Percentiles rank a stretch among this genome's conserved stretches.
These are phyloP conservation scores for Prosopocoilus inquinatus DNA, from an alignment of 2,888 invertebrate species.

Conservation along the genomic window DNA sequence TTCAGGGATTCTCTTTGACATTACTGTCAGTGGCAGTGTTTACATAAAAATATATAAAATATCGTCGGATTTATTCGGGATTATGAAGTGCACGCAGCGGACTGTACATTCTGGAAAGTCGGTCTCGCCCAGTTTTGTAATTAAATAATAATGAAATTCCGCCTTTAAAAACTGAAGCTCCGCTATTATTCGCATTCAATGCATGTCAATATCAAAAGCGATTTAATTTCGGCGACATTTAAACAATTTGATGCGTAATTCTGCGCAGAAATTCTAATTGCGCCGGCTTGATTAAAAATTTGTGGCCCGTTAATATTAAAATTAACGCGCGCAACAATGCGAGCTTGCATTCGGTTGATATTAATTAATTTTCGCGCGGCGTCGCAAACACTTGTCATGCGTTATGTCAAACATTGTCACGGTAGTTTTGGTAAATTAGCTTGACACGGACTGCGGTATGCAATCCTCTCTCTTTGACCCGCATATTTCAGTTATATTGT, in stretches of 20 bases:
- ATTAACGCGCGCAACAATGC: slow-evolving; percentile 40
- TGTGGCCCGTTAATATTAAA: slow-evolving; percentile 45
- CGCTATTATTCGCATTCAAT: slow-evolving; percentile 13
- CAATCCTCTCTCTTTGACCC: slow-evolving; percentile 17
- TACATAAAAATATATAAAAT: slow-evolving; percentile 50
- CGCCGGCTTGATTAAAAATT: slow-evolving; percentile 44
- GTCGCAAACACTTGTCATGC: slow-evolving; percentile 42
- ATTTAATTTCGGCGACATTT: slow-evolving; percentile 39
- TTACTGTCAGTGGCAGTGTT: slow-evolving; percentile 50
- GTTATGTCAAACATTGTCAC: slow-evolving; percentile 44
- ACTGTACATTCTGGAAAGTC: neutral
- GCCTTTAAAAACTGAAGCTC: slow-evolving; percentile 17
- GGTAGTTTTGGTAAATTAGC: slow-evolving; percentile 28
- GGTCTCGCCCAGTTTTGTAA: slow-evolving; percentile 20
- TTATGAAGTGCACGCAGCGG: slow-evolving; percentile 26
- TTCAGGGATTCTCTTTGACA: slow-evolving; percentile 45
- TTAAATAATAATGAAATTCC: slow-evolving; percentile 33
- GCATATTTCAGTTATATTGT: slow-evolving; percentile 18
- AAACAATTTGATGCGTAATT: slow-evolving; percentile 39
- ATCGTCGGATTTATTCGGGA: slow-evolving; percentile 43
- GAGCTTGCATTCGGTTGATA: slow-evolving; percentile 32
- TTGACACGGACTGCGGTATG: slow-evolving; percentile 15
- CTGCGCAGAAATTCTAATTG: slow-evolving; percentile 41
- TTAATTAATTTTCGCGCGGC: slow-evolving; percentile 44
- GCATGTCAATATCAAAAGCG: slow-evolving; percentile 22